Percentiles rank a stretch among this genome's conserved stretches.
Conservation (phyloP, 2,113 vertebrate species). For the Dipodomys ordii region DNA sequence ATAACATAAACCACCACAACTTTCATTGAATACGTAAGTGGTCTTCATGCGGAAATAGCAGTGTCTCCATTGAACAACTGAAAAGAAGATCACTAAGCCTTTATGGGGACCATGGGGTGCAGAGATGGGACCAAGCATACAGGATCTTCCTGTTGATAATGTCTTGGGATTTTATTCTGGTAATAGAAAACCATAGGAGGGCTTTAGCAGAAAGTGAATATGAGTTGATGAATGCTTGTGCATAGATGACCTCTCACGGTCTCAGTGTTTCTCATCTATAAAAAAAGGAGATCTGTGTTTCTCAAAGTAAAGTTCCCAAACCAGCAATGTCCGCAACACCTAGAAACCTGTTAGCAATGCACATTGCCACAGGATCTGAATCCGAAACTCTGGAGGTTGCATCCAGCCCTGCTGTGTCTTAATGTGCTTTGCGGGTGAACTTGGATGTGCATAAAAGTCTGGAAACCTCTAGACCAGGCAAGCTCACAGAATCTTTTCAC, state of each 20-base stretch:
- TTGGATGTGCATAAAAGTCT: neutral
- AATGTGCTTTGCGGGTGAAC: fast-evolving
- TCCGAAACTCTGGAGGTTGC: neutral
- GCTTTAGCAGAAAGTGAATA: neutral
- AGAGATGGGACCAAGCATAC: neutral
- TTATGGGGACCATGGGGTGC: neutral
- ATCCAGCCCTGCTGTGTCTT: neutral
- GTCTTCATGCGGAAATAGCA: neutral
- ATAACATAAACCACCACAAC: neutral
- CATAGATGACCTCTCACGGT: neutral
- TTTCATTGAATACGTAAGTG: neutral
- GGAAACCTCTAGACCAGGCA: neutral
- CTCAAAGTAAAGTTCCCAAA: neutral
- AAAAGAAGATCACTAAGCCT: neutral
- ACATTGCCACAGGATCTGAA: neutral
- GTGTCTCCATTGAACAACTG: neutral
- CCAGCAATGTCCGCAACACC: neutral
- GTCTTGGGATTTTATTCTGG: neutral
- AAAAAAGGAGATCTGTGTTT: neutral
- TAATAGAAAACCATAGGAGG: neutral
- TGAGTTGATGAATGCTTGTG: neutral
- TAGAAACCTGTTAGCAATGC: neutral
- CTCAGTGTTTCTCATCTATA: neutral
- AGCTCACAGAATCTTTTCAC: neutral
- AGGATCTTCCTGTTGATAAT: neutral